phyloP scores from a whole-genome alignment of 2,797 vertebrate genomes.

The Harpia harpyja region DNA sequence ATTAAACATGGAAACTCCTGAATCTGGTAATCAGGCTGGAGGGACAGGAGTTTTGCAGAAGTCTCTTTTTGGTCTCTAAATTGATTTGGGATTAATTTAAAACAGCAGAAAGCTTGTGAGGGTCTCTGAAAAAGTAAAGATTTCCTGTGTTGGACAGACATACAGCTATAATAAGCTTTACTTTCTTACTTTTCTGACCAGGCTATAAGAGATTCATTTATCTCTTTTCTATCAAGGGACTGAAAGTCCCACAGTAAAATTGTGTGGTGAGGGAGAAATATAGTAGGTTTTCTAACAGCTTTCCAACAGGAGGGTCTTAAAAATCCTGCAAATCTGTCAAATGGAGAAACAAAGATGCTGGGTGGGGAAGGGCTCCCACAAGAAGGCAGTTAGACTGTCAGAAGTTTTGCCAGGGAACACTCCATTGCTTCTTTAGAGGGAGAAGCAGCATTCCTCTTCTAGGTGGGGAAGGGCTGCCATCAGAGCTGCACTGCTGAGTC shows the following conservation, averaged over 20 bases:
- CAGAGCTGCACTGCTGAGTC: not conserved
- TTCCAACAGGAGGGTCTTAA: not conserved
- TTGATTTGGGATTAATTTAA: not conserved
- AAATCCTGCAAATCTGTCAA: not conserved
- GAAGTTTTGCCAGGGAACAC: not conserved
- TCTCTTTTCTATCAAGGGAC: not conserved
- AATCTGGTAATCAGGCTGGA: not conserved
- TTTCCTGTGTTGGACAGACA: not conserved
- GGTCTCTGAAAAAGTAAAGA: not conserved
- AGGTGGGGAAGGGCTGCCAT: not conserved
- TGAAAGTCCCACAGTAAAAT: not conserved
- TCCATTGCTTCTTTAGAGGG: not conserved
- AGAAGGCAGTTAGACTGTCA: not conserved
- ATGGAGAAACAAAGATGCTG: not conserved
- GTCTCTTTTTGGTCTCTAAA: not conserved
- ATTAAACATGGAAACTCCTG: not conserved
- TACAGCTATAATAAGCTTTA: not conserved
- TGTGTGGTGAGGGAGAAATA: not conserved
- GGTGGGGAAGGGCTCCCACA: not conserved
- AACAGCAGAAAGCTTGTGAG: not conserved
- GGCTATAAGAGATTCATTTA: not conserved
- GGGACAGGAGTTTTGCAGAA: not conserved
- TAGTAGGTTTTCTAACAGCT: not conserved
- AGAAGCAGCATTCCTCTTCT: not conserved
- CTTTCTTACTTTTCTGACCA: not conserved